A percentile compares a stretch with the other conserved stretches of the same genome.
Evolutionary conservation across 2,797 vertebrate genomes (phyloP).

Genomic region (Apogon talboti): DNA sequence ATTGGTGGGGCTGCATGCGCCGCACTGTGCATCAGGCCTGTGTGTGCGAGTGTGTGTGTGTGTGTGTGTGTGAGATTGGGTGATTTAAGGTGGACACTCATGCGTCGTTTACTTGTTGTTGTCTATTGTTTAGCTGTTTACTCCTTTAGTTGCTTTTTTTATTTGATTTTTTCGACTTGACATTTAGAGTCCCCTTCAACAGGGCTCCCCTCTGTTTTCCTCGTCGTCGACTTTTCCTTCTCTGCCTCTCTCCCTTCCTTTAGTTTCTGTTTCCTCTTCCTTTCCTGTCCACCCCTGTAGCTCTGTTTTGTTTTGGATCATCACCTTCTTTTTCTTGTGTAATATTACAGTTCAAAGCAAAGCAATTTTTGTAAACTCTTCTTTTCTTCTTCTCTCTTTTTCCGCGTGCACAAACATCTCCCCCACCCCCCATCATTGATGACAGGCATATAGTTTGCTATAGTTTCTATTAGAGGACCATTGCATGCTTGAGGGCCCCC

Average conservation of each 20-base stretch:
- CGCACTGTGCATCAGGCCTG: constrained; percentile 59
- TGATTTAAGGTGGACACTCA: constrained; percentile 77
- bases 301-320: constrained; percentile 27
- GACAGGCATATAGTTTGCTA: constrained; percentile 86
- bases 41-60: constrained; percentile 29
- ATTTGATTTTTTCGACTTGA: constrained; percentile 61
- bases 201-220: not conserved
- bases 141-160: constrained; percentile 52
- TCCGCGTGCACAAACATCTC: constrained; percentile 24
- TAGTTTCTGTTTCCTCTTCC: constrained; percentile 8
- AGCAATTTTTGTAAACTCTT: constrained; percentile 78
- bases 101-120: constrained; percentile 75
- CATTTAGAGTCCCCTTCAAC: constrained; percentile 67
- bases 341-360: constrained; percentile 63
- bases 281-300: not conserved
- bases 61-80: constrained; percentile 46
- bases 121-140: constrained; percentile 77
- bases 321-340: constrained; percentile 61
- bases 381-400: constrained; percentile 19
- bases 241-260: constrained; percentile 3
- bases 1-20: constrained; percentile 88
- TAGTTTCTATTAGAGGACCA: constrained; percentile 88
- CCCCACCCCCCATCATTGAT: constrained; percentile 52
- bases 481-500: constrained; percentile 88
- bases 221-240: constrained; percentile 1